Evolutionary conservation across 2,797 vertebrate species (phyloP), one percentile per base, ranked within the genome.

Genomic region (Myotis daubentonii): DNA sequence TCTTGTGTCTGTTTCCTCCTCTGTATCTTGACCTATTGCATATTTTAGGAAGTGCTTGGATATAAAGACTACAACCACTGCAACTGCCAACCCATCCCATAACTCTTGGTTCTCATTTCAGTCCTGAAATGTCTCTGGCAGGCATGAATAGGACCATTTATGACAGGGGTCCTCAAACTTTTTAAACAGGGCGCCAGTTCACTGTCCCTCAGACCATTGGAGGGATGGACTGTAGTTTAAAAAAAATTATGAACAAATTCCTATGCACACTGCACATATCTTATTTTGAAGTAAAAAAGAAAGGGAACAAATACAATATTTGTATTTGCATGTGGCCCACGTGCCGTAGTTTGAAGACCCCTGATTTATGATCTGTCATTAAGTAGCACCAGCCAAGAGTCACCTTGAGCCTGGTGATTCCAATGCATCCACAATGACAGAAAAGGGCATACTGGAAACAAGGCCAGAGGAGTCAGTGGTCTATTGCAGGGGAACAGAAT

Each of bases 1-100:
- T 78, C n/a, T 75, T 82, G 74, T 76, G 23, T 92, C 38, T 91
- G 53, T 28, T 93, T 65, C 36, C 41, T 84, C 30, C 23, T 2
- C 62, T 1, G 49, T 71, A 81, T 75, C 22, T 66, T 87, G 38
- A 30, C 2, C 11, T 76, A 78, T 49, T 84, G 47, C 10, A 62
- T 72, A 20, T 84, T 94, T 95, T 72, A 83, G 57, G n/a, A 93
- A 81, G 41, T 60, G 7, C 36, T 91, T 85, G 33, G 49, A 36
- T 60, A 4, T 81, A 57, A 41, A 51, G 38, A 68, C 4, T 20
- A 51, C 17, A 92, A 30, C 30, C 60, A 62, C 28, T 30, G 49
- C 76, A 60, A 72, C 33, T 89, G 51, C 12, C 11, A 88, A 20
- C 20, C 8, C 8, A 72, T 92, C 55, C 25, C n/a, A 75, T 85